These are phyloP conservation scores for Coreoperca whiteheadi DNA, from an alignment of 2,113 vertebrate species.

Conservation along the genomic window DNA sequence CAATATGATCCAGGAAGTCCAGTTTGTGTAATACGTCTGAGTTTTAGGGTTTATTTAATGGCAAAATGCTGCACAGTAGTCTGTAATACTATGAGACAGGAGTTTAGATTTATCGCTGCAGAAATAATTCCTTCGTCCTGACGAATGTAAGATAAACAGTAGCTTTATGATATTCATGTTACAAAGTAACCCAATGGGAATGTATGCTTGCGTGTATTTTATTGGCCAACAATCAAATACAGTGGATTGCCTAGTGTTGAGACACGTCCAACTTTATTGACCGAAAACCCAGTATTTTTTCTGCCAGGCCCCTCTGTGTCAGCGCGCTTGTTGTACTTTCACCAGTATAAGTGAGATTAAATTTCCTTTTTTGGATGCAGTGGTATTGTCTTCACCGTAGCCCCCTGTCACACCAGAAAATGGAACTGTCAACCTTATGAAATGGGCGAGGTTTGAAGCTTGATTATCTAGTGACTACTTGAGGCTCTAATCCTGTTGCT, in stretches of 20 bases:
- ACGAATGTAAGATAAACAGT: background rate
- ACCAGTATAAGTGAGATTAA: too few relatives aligned
- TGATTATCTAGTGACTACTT: background rate
- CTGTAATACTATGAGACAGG: background rate
- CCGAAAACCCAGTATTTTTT: background rate
- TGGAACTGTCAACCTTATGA: background rate
- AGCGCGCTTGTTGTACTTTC: background rate
- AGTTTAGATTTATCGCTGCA: background rate
- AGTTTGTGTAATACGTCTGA: background rate
- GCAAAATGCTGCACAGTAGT: background rate
- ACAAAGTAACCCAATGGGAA: background rate
- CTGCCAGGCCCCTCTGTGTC: background rate
- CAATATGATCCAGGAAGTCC: background rate
- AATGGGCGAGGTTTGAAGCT: background rate
- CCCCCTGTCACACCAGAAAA: background rate
- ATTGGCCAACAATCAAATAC: background rate
- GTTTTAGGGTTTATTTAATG: background rate
- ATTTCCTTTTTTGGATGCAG: too few relatives aligned
- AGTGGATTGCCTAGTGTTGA: background rate
- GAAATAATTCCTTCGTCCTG: background rate
- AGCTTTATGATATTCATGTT: background rate
- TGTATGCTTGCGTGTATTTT: background rate
- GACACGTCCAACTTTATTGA: background rate
- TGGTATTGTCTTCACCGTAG: background rate
- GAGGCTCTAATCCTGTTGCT: background rate